Evolutionary conservation across 2,797 vertebrate species (phyloP).

Genomic region (Helicolenus hilgendorfi): DNA sequence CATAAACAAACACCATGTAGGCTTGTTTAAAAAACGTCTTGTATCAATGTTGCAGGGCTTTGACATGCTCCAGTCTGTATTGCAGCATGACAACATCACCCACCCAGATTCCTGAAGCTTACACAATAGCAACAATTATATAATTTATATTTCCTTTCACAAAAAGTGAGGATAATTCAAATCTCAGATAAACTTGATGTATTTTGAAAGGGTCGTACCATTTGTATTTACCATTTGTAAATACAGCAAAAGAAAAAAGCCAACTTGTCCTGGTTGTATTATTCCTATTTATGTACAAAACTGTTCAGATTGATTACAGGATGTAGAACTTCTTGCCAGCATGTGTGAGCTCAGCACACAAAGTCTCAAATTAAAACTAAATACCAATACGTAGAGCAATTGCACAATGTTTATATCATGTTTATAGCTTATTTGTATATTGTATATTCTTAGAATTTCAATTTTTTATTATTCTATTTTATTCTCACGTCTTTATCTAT

Average conservation of each 20-base stretch:
- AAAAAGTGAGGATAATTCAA: not conserved
- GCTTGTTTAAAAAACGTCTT: not conserved
- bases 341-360: not conserved
- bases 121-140: not conserved
- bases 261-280: not conserved
- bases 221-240: no score
- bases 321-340: not conserved
- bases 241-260: not conserved
- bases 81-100: not conserved
- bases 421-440: no score
- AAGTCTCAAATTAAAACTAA: not conserved
- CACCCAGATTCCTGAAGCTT: not conserved
- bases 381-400: not conserved
- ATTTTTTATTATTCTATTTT: no score
- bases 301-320: not conserved
- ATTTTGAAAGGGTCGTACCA: not conserved
- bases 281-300: not conserved
- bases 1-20: not conserved
- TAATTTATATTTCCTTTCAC: not conserved
- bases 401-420: no score
- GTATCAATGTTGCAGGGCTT: not conserved
- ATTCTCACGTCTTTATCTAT: no score
- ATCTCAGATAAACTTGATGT: not conserved
- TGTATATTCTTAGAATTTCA: no score
- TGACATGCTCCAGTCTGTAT: not conserved